Base-by-base conservation (phyloP, 30 jellyfish, hydroid and myxozoan species). In the Morbakka virulenta region DNA sequence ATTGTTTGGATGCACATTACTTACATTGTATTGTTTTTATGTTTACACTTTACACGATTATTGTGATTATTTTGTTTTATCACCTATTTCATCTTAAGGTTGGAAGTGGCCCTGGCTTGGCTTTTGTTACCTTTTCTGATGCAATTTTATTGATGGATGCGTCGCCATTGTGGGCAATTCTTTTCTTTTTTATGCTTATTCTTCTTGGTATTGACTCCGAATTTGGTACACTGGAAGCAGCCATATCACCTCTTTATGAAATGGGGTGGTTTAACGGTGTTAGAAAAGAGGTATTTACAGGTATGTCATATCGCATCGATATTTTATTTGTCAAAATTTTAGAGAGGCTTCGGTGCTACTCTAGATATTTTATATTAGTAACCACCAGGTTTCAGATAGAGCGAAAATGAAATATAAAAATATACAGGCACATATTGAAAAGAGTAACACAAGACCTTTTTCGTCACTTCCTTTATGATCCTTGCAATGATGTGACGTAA, bases 61-160 rank as follows among this genome's bases (percentile, higher is more conserved):
- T 71, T 71, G 52, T 71, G 0, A 12, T 71, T 71, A 53, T 11
- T 30, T 1, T 22, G 33, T 17, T 3, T 27, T 1, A 23, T 62
- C 70, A 6, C 20, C 12, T 21, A 4, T 24, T 63, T 62, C 50
- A 25, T 2, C 17, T 67, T 1, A 35, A 88, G 96, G 87, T 81
- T 76, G 91, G 95, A 3, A 74, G 93, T 1, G 97, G 97, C 11
- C 97, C 97, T 9, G 97, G 97, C 21, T 84, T 88, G 66, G 97
- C 97, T 20, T 88, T 88, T 26, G 82, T 88, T 95, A 84, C 97
- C 68, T 88, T 88, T 69, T 81, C 95, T 21, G 87, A 88, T 31
- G 97, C 97, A 12, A 35, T 88, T 41, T 72, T 88, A 32, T 84
- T 88, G 41, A 88, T 88, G 97, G 95, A 88, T 36, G 97, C 33